Conservation (phyloP, 2,888 invertebrate genomes). For the Hirtodrosophila alboralis region DNA sequence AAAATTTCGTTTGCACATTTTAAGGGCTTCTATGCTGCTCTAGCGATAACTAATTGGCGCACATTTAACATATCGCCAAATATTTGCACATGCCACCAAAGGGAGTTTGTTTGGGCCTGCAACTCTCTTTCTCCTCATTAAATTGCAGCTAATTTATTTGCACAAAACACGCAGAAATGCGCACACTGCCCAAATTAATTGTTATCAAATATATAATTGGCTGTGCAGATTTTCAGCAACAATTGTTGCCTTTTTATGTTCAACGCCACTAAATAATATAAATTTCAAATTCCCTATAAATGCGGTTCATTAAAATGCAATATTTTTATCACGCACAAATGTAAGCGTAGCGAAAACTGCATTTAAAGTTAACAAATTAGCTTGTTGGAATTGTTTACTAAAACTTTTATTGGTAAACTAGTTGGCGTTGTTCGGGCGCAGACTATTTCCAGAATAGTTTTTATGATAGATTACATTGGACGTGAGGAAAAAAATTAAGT, state of each 20-base stretch:
- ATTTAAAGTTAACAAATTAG: conserved; percentile 21
- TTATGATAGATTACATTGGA: too few relatives aligned
- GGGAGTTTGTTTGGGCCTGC: too few relatives aligned
- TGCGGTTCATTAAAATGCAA: conserved; percentile 39
- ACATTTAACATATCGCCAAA: conserved; percentile 66
- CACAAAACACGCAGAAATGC: conserved; percentile 62
- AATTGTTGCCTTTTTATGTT: conserved; percentile 2
- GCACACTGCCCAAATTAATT: conserved; percentile 69
- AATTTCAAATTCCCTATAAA: conserved; percentile 17
- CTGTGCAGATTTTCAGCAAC: conserved; percentile 26
- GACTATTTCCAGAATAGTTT: too few relatives aligned
- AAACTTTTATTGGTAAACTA: too few relatives aligned
- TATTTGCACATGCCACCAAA: conserved; percentile 55
- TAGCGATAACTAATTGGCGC: conserved; percentile 61
- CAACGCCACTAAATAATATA: conserved; percentile 35
- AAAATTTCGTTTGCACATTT: conserved; percentile 35
- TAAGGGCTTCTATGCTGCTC: background rate
- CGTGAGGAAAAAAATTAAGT: too few relatives aligned
- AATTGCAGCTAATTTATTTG: conserved; percentile 65
- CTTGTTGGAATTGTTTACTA: background rate
- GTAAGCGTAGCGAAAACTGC: conserved; percentile 9
- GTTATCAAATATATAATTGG: conserved; percentile 73
- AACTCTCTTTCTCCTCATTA: background rate
- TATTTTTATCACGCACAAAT: conserved; percentile 16
- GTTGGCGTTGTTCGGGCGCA: too few relatives aligned